These are phyloP conservation scores for Julus scandinavius DNA, from an alignment of 2,888 invertebrate species.

Conservation along the genomic window DNA sequence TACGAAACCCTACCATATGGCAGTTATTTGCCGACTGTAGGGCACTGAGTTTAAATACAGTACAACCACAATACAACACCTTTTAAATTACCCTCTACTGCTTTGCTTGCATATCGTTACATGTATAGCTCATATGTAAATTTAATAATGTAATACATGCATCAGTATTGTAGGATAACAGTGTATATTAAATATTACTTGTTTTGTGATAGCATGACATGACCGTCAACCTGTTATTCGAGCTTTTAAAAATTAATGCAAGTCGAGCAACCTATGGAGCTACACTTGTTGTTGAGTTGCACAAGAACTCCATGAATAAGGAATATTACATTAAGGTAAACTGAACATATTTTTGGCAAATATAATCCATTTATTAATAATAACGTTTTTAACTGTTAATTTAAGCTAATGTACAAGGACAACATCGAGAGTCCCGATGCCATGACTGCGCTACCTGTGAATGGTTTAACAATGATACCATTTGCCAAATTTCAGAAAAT, in stretches of 20 bases:
- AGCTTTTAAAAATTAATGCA: neutral
- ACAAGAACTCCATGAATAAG: neutral
- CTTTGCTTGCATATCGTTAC: too few species aligned
- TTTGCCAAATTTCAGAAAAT: neutral
- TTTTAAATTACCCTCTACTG: too few species aligned
- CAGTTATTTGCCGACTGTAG: too few species aligned
- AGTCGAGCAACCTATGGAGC: neutral
- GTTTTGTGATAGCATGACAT: neutral
- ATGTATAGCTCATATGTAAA: too few species aligned
- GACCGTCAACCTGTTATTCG: neutral
- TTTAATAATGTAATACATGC: too few species aligned
- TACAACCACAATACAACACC: too few species aligned
- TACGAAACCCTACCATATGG: too few species aligned
- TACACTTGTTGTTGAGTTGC: neutral
- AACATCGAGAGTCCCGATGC: neutral
- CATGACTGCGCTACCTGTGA: neutral
- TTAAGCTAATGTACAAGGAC: neutral
- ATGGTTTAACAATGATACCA: neutral
- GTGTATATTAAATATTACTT: too few species aligned
- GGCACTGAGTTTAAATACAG: too few species aligned
- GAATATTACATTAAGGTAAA: conserved; percentile 17
- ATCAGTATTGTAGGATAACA: too few species aligned
- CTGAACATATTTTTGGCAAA: neutral
- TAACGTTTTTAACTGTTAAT: neutral
- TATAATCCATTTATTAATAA: neutral